phyloP scores from a whole-genome alignment of 2,113 vertebrate species.

The Myrmecophaga tridactyla region DNA sequence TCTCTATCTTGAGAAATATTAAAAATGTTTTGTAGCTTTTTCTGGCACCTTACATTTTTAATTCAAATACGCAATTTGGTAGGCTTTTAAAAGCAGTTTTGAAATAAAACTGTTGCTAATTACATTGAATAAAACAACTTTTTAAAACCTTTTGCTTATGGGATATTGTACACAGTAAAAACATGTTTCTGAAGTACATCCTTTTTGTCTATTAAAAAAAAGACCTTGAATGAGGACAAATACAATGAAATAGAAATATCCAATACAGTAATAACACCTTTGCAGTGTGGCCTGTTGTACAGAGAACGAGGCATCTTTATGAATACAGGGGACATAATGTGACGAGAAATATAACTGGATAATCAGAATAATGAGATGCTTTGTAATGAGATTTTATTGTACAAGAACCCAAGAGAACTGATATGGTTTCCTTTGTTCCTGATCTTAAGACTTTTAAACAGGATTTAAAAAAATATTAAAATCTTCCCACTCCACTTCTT shows the following conservation, averaged over 20 bases:
- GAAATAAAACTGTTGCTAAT: constrained; percentile 33
- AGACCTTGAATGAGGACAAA: constrained; percentile 23
- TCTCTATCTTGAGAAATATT: constrained; percentile 48
- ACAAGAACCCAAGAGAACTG: constrained; percentile 37
- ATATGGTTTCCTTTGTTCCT: neutral
- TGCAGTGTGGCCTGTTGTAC: neutral
- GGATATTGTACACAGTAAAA: neutral
- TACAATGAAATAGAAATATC: neutral
- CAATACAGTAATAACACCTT: constrained; percentile 29
- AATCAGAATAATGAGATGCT: constrained; percentile 44
- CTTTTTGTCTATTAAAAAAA: constrained; percentile 38
- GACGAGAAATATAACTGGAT: constrained; percentile 32
- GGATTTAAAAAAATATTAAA: constrained; percentile 42
- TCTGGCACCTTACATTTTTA: constrained; percentile 48
- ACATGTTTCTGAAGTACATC: constrained; percentile 16
- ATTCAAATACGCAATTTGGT: constrained; percentile 40
- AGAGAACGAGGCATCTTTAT: constrained; percentile 8
- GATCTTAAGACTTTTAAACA: constrained; percentile 56
- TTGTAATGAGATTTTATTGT: constrained; percentile 50
- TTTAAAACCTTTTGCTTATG: constrained; percentile 42
- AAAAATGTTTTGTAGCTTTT: constrained; percentile 44
- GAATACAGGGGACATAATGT: constrained; percentile 13
- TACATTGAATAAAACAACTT: neutral
- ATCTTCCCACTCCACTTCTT: neutral
- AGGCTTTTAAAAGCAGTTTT: constrained; percentile 45